Conservation (phyloP, 2,113 vertebrate genomes). For the Cepphus grylle region DNA sequence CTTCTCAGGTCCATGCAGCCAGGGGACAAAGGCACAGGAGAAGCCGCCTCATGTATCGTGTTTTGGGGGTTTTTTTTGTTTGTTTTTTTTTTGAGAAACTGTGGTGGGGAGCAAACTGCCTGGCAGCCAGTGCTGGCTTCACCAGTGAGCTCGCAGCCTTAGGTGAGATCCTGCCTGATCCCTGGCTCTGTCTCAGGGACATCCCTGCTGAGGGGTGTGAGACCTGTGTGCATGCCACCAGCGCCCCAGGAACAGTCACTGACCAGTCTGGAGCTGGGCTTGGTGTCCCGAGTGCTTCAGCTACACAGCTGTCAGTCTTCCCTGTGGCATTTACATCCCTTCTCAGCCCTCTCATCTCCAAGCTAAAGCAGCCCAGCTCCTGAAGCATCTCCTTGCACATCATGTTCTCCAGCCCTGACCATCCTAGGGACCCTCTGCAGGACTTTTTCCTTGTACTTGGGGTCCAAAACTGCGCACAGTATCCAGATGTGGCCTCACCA, state of each 20-base stretch:
- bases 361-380: neutral
- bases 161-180: neutral
- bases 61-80: neutral
- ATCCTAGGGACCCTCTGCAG: neutral
- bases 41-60: neutral
- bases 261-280: neutral
- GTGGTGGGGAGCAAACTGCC: neutral
- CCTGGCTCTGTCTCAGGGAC: neutral
- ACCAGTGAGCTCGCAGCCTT: neutral
- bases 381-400: neutral
- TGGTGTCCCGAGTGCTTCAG: neutral
- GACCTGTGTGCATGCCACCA: neutral
- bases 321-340: neutral
- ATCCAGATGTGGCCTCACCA: neutral
- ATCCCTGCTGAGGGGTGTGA: neutral
- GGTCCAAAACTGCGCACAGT: neutral
- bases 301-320: neutral
- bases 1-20: rapidly evolving
- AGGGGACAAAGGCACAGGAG: neutral
- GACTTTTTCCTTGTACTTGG: neutral
- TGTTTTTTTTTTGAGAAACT: neutral
- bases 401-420: neutral
- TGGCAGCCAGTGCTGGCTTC: neutral
- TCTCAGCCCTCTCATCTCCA: neutral
- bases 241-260: neutral